Percentiles rank a stretch among this genome's conserved stretches.
These are phyloP conservation scores for Pissodes strobi DNA, from an alignment of 1,140 invertebrate genomes.

Conservation along the genomic window DNA sequence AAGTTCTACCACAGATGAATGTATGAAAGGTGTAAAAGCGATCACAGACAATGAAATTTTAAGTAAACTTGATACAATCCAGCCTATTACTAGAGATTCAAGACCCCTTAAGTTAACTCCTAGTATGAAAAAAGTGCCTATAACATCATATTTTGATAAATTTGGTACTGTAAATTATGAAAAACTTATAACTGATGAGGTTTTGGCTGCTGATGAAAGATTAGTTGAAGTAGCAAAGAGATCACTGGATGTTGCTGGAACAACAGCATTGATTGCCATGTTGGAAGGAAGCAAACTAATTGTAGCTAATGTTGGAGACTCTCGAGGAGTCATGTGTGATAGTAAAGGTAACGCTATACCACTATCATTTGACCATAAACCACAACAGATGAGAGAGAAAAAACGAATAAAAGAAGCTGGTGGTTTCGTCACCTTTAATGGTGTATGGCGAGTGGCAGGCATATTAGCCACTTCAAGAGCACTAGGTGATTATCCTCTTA, in stretches of 20 bases:
- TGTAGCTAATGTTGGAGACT: slow-evolving; percentile 96
- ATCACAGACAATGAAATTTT: slow-evolving; percentile 72
- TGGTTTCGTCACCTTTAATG: slow-evolving; percentile 92
- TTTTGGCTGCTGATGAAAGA: slow-evolving; percentile 77
- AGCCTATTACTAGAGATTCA: slow-evolving; percentile 68
- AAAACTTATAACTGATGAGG: slow-evolving; percentile 81
- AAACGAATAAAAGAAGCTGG: slow-evolving; percentile 90
- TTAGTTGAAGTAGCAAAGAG: slow-evolving; percentile 80
- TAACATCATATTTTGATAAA: slow-evolving; percentile 60
- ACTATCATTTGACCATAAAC: slow-evolving; percentile 95
- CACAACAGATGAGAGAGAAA: slow-evolving; percentile 84
- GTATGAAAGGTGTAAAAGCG: slow-evolving; percentile 59
- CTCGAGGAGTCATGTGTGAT: slow-evolving; percentile 93
- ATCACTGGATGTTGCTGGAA: slow-evolving; percentile 87
- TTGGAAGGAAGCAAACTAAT: slow-evolving; percentile 80
- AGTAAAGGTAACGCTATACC: slow-evolving; percentile 86
- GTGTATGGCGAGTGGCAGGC: slow-evolving; percentile 95
- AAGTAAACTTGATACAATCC: slow-evolving; percentile 66
- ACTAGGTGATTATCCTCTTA: slow-evolving; percentile 92
- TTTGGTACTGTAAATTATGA: slow-evolving; percentile 77
- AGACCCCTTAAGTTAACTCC: slow-evolving; percentile 38
- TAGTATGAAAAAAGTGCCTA: slow-evolving; percentile 46
- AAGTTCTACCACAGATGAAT: slow-evolving; percentile 64
- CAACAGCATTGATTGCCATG: slow-evolving; percentile 88
- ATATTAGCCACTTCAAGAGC: slow-evolving; percentile 94